Percentiles rank a stretch among this genome's conserved stretches.
phyloP scores from a whole-genome alignment of 1,140 invertebrate species.

The Rhysida immarginata region DNA sequence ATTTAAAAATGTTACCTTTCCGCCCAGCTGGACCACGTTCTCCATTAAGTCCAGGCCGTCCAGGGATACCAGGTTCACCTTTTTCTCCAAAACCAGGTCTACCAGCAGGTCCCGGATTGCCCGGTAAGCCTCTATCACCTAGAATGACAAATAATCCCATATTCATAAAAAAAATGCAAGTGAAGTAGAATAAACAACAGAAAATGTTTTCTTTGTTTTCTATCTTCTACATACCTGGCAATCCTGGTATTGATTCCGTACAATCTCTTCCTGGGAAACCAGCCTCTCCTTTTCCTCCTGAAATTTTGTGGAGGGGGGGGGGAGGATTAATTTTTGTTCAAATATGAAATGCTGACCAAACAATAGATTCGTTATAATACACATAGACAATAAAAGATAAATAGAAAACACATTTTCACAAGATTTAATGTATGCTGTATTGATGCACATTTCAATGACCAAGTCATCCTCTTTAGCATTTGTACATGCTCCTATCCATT shows the following conservation, averaged over 20 bases:
- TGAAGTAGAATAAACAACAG: neutral
- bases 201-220: neutral
- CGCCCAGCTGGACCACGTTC: slow-evolving; percentile 20
- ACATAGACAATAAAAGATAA: too few relatives aligned
- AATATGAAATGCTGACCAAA: too few relatives aligned
- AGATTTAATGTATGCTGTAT: too few relatives aligned
- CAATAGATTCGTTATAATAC: too few relatives aligned
- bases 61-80: slow-evolving; percentile 27
- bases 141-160: slow-evolving; percentile 10
- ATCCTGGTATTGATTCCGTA: neutral
- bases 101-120: slow-evolving; percentile 26
- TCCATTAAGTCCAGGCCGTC: slow-evolving; percentile 26
- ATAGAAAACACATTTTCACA: too few relatives aligned
- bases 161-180: slow-evolving; percentile 1
- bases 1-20: slow-evolving; percentile 40
- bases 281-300: neutral
- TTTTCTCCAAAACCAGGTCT: slow-evolving; percentile 25
- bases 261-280: slow-evolving; percentile 1
- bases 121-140: slow-evolving; percentile 24
- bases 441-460: too few relatives aligned
- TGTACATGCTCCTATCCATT: too few relatives aligned
- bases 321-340: too few relatives aligned
- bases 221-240: slow-evolving; percentile 4
- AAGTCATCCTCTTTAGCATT: too few relatives aligned
- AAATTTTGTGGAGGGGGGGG: too few relatives aligned